Percentiles rank a stretch among this genome's conserved stretches.
Conservation (phyloP, 1,140 invertebrate genomes). For the Panonychus citri region DNA sequence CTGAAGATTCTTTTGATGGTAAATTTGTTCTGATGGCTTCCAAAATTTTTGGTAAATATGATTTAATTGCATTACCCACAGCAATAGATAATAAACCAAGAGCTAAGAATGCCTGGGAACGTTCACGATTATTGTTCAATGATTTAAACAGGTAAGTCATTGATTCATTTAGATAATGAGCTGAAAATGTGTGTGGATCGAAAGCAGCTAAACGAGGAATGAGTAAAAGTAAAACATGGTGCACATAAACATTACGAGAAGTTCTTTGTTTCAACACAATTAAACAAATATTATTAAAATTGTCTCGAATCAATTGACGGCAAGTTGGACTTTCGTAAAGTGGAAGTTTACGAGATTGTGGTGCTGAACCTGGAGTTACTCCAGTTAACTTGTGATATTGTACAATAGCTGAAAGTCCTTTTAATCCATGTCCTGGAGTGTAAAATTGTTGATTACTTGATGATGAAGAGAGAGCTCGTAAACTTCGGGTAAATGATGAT, state of each 20-base stretch:
- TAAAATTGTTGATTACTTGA: conserved; percentile 3
- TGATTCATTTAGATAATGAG: conserved; percentile 44
- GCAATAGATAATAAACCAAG: conserved; percentile 74
- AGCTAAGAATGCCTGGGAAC: conserved; percentile 60
- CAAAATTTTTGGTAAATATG: conserved; percentile 59
- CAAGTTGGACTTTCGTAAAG: conserved; percentile 64
- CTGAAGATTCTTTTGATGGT: conserved; percentile 28
- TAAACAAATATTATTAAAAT: conserved; percentile 42
- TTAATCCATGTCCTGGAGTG: conserved; percentile 6
- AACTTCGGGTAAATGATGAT: conserved; percentile 6
- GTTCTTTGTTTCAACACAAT: conserved; percentile 48
- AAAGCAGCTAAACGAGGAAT: conserved; percentile 86
- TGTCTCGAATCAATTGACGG: conserved; percentile 50
- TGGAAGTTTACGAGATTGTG: not conserved
- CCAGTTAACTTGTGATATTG: conserved; percentile 15
- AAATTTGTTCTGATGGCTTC: conserved; percentile 54
- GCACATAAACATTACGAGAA: conserved; percentile 52
- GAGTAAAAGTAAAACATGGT: conserved; percentile 61
- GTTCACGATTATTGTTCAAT: conserved; percentile 53
- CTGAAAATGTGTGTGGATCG: conserved; percentile 47
- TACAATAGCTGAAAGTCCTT: conserved; percentile 13
- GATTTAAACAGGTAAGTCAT: conserved; percentile 50
- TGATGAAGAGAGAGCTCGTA: conserved; percentile 9
- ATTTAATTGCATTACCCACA: conserved; percentile 54
- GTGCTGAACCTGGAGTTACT: conserved; percentile 9